Percentiles rank a stretch among this genome's conserved stretches.
phyloP scores from a whole-genome alignment of 2,797 vertebrate genomes.

The Darevskia mixta region DNA sequence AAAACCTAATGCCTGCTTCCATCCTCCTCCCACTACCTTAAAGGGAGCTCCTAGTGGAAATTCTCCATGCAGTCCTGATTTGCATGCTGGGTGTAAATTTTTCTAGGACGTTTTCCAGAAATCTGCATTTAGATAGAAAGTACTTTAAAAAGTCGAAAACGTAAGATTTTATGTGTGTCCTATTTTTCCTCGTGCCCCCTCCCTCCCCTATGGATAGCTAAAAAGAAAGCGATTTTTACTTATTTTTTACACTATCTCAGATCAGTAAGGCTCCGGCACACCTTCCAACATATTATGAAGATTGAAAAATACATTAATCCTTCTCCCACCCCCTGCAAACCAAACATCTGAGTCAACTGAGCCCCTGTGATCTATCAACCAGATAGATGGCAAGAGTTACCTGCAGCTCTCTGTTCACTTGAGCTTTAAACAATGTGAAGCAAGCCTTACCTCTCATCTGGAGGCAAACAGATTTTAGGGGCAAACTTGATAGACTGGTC shows the following conservation, averaged over 20 bases:
- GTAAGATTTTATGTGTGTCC: slow-evolving; percentile 64
- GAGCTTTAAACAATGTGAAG: slow-evolving; percentile 27
- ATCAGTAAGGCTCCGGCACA: slow-evolving; percentile 46
- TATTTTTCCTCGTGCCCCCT: slow-evolving; percentile 27
- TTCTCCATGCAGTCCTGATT: slow-evolving; percentile 52
- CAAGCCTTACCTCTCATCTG: slow-evolving; percentile 17
- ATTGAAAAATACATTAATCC: slow-evolving; percentile 34
- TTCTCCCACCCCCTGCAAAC: slow-evolving; percentile 45
- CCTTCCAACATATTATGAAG: slow-evolving; percentile 53
- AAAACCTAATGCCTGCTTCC: slow-evolving; percentile 18
- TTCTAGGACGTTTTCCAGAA: slow-evolving; percentile 68
- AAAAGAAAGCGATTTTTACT: slow-evolving; percentile 26
- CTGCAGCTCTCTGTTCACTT: slow-evolving; percentile 27
- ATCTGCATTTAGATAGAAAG: slow-evolving; percentile 79
- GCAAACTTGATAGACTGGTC: slow-evolving; percentile 10
- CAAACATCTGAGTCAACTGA: slow-evolving; percentile 28
- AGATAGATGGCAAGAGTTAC: slow-evolving; percentile 35
- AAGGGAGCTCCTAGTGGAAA: slow-evolving; percentile 20
- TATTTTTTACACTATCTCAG: slow-evolving; percentile 41
- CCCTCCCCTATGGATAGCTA: slow-evolving; percentile 21
- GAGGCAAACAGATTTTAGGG: slow-evolving; percentile 3
- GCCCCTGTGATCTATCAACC: slow-evolving; percentile 16
- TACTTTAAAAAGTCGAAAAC: slow-evolving; percentile 65
- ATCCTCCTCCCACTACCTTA: not conserved
- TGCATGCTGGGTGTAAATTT: slow-evolving; percentile 63